Conservation (phyloP, 2,888 invertebrate species). For the Tetrapedia diversipes region DNA sequence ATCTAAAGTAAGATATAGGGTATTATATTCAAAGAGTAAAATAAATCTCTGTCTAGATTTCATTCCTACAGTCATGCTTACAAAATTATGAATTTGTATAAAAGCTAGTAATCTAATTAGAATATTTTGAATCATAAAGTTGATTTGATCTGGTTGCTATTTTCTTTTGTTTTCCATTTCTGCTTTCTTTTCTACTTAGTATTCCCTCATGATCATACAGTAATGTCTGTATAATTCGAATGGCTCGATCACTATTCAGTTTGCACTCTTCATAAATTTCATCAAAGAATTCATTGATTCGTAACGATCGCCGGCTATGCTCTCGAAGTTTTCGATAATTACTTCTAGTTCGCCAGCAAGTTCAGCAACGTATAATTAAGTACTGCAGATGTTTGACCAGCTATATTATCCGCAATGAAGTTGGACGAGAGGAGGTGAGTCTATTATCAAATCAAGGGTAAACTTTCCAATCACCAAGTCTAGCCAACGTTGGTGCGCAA, state of each 20-base stretch:
- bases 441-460: conserved; percentile 41
- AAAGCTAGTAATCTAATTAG: no score
- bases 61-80: no score
- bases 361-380: conserved; percentile 51
- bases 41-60: no score
- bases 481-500: conserved; percentile 25
- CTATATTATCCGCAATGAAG: conserved; percentile 51
- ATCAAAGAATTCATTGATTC: conserved; percentile 44
- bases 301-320: conserved; percentile 8
- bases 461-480: conserved; percentile 31
- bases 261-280: conserved; percentile 7
- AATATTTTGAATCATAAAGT: no score
- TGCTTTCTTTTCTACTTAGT: no score
- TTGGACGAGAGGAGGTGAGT: conserved; percentile 38
- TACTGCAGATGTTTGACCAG: conserved; percentile 45
- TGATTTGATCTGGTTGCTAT: no score
- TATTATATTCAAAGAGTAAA: no score
- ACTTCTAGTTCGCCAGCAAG: conserved; percentile 38
- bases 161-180: no score
- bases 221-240: no score
- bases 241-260: conserved; percentile 5
- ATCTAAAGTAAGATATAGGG: no score
- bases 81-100: no score
- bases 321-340: conserved; percentile 49
- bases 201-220: no score